These are phyloP conservation scores for Setophaga coronata DNA, from an alignment of 2,113 vertebrate species.

Conservation along the genomic window DNA sequence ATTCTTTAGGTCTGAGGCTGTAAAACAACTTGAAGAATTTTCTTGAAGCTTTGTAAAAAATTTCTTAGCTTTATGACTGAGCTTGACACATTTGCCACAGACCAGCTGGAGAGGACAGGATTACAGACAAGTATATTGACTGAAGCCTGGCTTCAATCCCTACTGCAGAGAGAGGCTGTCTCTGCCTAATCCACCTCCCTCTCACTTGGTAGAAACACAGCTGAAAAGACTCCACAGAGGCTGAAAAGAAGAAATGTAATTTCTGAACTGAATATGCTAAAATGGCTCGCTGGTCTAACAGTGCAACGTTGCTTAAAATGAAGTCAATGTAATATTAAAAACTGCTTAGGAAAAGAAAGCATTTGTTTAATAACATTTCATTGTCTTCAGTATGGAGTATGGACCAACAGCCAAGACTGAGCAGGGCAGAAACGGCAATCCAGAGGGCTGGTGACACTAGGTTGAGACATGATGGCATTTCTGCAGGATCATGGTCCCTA, in stretches of 20 bases:
- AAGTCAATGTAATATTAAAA: neutral
- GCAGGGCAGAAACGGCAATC: neutral
- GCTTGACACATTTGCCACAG: neutral
- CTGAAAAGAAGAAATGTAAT: neutral
- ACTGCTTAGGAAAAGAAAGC: neutral
- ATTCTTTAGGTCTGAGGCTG: neutral
- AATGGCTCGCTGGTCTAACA: neutral
- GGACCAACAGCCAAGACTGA: neutral
- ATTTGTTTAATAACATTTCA: neutral
- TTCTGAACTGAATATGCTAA: neutral
- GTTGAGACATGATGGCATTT: neutral
- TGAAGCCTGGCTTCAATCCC: neutral
- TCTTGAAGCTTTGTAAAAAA: neutral
- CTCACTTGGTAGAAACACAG: neutral
- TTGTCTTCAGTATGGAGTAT: neutral
- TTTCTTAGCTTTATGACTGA: neutral
- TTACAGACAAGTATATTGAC: neutral
- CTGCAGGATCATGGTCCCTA: neutral
- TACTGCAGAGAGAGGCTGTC: neutral
- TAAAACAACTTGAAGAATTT: neutral
- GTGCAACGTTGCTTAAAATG: neutral
- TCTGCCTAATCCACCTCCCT: neutral
- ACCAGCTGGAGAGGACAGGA: neutral
- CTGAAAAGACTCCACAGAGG: neutral
- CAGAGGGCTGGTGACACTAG: neutral